These are phyloP conservation scores for Parasteatoda lunata DNA, from an alignment of 2,888 invertebrate genomes.

Conservation along the genomic window DNA sequence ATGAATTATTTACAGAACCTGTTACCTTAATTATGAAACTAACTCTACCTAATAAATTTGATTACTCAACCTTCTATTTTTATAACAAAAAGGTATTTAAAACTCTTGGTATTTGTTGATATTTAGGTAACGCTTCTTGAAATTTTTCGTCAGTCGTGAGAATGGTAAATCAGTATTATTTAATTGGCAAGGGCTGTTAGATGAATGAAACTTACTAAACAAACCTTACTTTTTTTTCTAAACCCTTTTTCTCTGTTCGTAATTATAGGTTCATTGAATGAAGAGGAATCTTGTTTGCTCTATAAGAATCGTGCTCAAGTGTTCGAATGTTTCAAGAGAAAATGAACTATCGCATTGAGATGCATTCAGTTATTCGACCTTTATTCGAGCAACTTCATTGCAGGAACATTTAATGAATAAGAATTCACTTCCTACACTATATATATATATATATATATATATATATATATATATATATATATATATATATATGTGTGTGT, in stretches of 20 bases:
- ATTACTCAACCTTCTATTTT: no score
- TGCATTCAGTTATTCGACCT: slow-evolving; percentile 10
- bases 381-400: background rate
- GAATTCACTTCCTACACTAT: no score
- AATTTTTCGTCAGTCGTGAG: background rate
- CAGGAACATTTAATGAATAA: no score
- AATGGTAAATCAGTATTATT: slow-evolving; percentile 10
- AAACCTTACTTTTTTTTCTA: slow-evolving; percentile 7
- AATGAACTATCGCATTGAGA: background rate
- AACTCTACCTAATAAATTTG: no score
- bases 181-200: slow-evolving; percentile 17
- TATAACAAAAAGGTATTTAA: no score
- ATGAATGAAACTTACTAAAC: slow-evolving; percentile 10
- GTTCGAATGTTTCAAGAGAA: slow-evolving; percentile 29
- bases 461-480: no score
- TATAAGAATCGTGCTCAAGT: slow-evolving; percentile 28
- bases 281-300: slow-evolving; percentile 11
- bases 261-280: slow-evolving; percentile 36
- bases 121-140: no score
- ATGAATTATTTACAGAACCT: no score
- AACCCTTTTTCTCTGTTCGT: slow-evolving; percentile 10
- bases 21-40: no score
- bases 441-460: no score
- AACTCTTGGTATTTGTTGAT: no score
- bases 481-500: no score